Evolutionary conservation across 35 echinoderm and acorn worm species (phyloP).

Genomic region (Acanthaster planci): DNA sequence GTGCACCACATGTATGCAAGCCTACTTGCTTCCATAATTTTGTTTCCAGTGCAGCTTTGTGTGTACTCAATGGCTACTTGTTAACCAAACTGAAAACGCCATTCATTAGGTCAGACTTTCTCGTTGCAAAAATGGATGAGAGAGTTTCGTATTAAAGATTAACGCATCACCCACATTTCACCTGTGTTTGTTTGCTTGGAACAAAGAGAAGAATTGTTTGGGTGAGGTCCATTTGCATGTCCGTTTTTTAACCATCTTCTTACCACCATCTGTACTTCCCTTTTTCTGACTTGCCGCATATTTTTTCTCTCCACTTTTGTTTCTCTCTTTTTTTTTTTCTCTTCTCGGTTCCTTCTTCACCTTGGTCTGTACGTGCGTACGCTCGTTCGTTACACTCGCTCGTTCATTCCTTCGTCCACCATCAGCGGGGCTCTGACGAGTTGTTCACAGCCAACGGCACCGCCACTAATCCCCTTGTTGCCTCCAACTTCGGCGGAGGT

Average conservation of each 20-base stretch:
- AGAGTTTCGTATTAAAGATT: no score
- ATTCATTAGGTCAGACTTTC: no score
- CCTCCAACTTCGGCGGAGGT: constrained; percentile 14
- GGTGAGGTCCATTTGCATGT: constrained; percentile 27
- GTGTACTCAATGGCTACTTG: no score
- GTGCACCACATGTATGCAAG: no score
- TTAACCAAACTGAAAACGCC: no score
- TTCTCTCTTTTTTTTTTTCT: constrained; percentile 12
- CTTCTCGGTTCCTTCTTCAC: constrained; percentile 30
- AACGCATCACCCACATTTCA: background rate
- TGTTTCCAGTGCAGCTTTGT: no score
- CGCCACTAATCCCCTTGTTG: constrained; percentile 13
- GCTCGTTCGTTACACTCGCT: constrained; percentile 32
- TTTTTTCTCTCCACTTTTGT: constrained; percentile 28
- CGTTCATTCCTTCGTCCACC: constrained; percentile 32
- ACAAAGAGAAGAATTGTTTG: background rate
- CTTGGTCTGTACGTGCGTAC: constrained; percentile 27
- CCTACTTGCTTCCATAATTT: no score
- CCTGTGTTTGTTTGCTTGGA: background rate
- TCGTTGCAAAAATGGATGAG: no score
- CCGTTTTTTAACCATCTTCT: constrained; percentile 28
- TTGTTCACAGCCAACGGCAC: constrained; percentile 25
- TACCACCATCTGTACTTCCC: constrained; percentile 15
- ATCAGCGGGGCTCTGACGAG: constrained; percentile 23
- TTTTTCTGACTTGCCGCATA: constrained; percentile 26